Conservation (phyloP, 2,797 vertebrate genomes). For the Heteromormyrus szaboi region DNA sequence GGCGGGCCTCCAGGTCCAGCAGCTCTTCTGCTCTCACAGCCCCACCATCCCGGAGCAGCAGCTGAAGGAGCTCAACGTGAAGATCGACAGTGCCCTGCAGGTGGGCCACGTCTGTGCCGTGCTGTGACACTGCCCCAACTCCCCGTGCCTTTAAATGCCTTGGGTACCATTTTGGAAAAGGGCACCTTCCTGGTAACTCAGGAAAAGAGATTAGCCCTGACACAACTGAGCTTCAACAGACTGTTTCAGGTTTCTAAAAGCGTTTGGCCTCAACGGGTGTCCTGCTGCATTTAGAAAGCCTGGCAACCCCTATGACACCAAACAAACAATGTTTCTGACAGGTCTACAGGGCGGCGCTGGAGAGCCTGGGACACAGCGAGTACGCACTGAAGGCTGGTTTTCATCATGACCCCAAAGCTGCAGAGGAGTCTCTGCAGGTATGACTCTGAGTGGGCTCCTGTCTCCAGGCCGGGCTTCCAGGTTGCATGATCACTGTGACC, state of each 20-base stretch:
- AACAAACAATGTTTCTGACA: conserved; percentile 37
- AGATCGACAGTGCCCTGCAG: conserved; percentile 93
- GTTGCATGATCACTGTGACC: neutral
- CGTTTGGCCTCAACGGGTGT: neutral
- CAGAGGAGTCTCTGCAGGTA: conserved; percentile 90
- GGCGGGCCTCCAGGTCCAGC: conserved; percentile 94
- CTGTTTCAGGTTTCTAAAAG: neutral
- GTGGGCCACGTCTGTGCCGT: conserved; percentile 71
- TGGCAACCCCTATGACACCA: neutral
- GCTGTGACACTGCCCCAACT: neutral
- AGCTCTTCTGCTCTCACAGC: conserved; percentile 94
- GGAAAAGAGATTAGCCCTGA: neutral
- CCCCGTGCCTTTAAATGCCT: neutral
- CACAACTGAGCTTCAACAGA: neutral
- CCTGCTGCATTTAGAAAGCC: neutral
- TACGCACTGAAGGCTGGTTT: conserved; percentile 96
- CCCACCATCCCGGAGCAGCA: conserved; percentile 91
- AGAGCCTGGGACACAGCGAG: conserved; percentile 94
- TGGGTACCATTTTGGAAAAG: neutral
- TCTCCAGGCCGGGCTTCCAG: neutral
- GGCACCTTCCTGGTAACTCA: neutral
- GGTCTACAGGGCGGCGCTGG: conserved; percentile 91
- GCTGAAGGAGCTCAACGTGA: conserved; percentile 91
- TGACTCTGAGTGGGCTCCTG: neutral
- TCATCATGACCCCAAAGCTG: conserved; percentile 90